A percentile compares a stretch with the other conserved stretches of the same genome.
phyloP scores from a whole-genome alignment of 2,113 vertebrate species.

The Odontophorus gujanensis region DNA sequence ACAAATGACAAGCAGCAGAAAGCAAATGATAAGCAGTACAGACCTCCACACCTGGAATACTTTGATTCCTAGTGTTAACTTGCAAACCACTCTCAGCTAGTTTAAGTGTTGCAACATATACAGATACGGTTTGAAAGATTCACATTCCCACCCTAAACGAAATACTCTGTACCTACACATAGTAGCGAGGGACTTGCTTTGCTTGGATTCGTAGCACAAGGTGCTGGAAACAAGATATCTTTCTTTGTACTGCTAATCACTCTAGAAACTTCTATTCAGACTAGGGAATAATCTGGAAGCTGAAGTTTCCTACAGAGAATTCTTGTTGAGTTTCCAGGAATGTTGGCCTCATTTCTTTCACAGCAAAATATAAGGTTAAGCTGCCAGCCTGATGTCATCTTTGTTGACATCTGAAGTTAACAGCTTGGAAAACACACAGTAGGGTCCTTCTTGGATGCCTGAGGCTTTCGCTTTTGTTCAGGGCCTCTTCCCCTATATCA shows the following conservation, averaged over 20 bases:
- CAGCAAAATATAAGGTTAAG: background rate
- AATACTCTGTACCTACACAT: background rate
- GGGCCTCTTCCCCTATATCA: background rate
- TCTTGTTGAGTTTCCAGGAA: conserved; percentile 27
- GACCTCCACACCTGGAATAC: background rate
- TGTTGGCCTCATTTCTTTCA: conserved; percentile 29
- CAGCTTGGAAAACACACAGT: background rate
- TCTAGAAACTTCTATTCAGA: background rate
- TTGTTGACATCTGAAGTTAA: conserved; percentile 17
- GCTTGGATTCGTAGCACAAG: background rate
- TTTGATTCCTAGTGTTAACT: background rate
- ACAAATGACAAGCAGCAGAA: background rate
- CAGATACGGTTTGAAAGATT: background rate
- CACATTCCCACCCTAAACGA: background rate
- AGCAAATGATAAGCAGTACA: background rate
- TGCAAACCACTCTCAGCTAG: background rate
- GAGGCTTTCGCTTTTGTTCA: background rate
- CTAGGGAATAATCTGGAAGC: conserved; percentile 10
- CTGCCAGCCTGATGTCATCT: conserved; percentile 34
- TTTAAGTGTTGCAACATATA: background rate
- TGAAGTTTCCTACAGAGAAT: background rate
- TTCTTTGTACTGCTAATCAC: background rate
- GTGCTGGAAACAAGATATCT: background rate
- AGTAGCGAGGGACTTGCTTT: background rate
- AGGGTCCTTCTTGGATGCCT: background rate